Evolutionary conservation across 2,797 vertebrate genomes (phyloP).

Genomic region (Sparidentex hasta): DNA sequence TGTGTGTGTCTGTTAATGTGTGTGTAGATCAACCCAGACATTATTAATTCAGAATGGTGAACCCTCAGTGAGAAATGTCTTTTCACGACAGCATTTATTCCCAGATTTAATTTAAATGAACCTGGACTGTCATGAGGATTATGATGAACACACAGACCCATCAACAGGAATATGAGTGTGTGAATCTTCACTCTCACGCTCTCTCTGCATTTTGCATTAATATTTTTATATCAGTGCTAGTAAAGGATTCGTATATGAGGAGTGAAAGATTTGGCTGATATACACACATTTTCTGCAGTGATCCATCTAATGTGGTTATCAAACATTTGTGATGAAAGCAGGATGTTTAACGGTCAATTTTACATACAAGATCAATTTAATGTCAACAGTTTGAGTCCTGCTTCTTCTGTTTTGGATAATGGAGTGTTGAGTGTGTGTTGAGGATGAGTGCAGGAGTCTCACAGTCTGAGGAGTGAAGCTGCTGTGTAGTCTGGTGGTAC

Average conservation of each 20-base stretch:
- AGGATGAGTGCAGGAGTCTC: too few species aligned
- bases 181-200: constrained; percentile 3
- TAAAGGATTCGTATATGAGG: neutral
- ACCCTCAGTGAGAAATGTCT: constrained; percentile 20
- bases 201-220: neutral
- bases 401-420: too few species aligned
- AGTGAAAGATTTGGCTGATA: too few species aligned
- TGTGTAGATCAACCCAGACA: constrained; percentile 10
- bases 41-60: constrained; percentile 15
- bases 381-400: too few species aligned
- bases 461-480: too few species aligned
- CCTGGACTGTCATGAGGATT: neutral
- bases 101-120: constrained; percentile 6
- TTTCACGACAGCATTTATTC: constrained; percentile 26
- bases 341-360: too few species aligned
- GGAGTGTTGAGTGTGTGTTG: too few species aligned
- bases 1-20: neutral
- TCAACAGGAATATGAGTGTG: constrained; percentile 4
- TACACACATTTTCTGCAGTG: too few species aligned
- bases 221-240: neutral
- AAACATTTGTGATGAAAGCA: too few species aligned
- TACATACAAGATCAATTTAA: too few species aligned
- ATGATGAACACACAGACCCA: neutral
- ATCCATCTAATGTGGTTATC: too few species aligned
- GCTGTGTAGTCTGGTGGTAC: too few species aligned